phyloP scores from a whole-genome alignment of 1,140 invertebrate species.

The Tetranychus urticae region DNA sequence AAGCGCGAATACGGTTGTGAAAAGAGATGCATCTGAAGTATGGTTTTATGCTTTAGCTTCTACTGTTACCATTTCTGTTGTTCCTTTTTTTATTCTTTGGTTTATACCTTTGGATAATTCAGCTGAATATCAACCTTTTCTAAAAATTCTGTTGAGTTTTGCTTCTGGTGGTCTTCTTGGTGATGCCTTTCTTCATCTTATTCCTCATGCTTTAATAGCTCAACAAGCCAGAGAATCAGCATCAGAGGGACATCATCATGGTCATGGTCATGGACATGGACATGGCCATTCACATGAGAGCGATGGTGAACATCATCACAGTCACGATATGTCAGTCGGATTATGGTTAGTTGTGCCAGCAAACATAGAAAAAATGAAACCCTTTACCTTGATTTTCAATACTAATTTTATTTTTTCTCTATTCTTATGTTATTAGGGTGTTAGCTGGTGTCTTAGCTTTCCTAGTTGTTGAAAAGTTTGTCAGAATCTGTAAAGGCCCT shows the following conservation, averaged over 20 bases:
- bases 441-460: conserved; percentile 73
- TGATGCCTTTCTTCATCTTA: conserved; percentile 86
- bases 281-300: conserved; percentile 26
- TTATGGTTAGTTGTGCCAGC: conserved; percentile 27
- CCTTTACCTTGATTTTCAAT: no score
- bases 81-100: conserved; percentile 77
- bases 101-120: conserved; percentile 75
- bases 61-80: conserved; percentile 72
- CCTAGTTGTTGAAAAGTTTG: conserved; percentile 71
- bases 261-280: conserved; percentile 22
- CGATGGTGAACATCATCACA: conserved; percentile 12
- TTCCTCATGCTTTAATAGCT: conserved; percentile 66
- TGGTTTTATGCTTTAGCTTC: conserved; percentile 63
- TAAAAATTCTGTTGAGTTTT: conserved; percentile 76
- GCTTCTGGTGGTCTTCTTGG: conserved; percentile 80
- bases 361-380: no score
- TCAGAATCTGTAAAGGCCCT: conserved; percentile 60
- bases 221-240: conserved; percentile 15
- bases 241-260: conserved; percentile 24
- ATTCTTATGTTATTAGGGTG: conserved; percentile 22
- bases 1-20: no score
- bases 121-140: conserved; percentile 47
- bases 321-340: conserved; percentile 59
- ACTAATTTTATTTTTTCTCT: no score
- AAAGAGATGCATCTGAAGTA: neutral